phyloP scores from a whole-genome alignment of 53 echinoderm and acorn worm genomes.

The Mesocentrotus franciscanus region DNA sequence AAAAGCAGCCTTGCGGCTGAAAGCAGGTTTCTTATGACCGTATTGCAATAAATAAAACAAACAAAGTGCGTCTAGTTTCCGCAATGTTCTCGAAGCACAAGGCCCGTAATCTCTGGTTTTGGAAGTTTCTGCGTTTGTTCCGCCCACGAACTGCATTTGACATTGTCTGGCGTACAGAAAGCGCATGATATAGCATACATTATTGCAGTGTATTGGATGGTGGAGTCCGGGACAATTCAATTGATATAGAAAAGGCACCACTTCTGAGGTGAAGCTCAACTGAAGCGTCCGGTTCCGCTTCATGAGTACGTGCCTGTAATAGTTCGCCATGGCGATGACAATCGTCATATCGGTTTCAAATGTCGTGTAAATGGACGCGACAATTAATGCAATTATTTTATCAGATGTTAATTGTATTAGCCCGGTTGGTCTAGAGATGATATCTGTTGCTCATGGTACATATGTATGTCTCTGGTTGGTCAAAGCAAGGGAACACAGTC shows the following conservation, averaged over 20 bases:
- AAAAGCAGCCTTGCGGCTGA: too few relatives aligned
- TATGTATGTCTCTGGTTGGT: too few relatives aligned
- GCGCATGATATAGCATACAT: background rate
- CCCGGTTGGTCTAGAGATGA: too few relatives aligned
- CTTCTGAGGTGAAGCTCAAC: background rate
- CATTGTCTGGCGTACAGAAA: background rate
- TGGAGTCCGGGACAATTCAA: background rate
- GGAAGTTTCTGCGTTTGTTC: background rate
- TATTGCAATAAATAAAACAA: too few relatives aligned
- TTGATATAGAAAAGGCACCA: background rate
- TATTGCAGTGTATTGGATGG: background rate
- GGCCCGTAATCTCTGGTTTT: background rate
- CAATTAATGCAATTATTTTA: too few relatives aligned
- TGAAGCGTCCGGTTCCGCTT: slow-evolving; percentile 10
- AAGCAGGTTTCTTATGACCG: too few relatives aligned
- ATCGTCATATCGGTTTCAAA: too few relatives aligned
- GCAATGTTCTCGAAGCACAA: background rate
- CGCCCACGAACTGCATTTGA: background rate
- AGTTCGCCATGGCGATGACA: too few relatives aligned
- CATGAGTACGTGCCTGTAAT: background rate
- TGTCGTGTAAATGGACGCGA: too few relatives aligned
- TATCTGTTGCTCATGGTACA: too few relatives aligned
- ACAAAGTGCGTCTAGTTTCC: slow-evolving; percentile 3
- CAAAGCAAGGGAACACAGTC: too few relatives aligned
- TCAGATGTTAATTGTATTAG: too few relatives aligned